These are phyloP conservation scores for Sipha flava DNA, from an alignment of 1,140 invertebrate genomes.

Conservation along the genomic window DNA sequence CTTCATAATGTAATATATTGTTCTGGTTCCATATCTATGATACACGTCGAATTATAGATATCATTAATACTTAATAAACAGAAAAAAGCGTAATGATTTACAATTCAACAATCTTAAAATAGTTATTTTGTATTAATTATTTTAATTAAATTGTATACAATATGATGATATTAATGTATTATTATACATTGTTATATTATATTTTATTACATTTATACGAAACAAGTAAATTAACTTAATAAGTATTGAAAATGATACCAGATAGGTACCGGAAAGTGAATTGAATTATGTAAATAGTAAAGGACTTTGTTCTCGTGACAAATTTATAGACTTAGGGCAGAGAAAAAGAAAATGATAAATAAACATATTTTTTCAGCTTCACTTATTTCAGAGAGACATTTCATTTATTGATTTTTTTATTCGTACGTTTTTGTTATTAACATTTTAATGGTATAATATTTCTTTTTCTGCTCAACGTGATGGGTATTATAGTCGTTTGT, in stretches of 20 bases:
- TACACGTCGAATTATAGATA: too few relatives aligned
- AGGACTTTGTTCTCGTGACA: not conserved
- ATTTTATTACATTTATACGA: too few relatives aligned
- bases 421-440: not conserved
- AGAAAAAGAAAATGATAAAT: not conserved
- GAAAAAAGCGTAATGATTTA: too few relatives aligned
- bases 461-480: not conserved
- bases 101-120: too few relatives aligned
- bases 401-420: not conserved
- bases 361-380: slow-evolving; percentile 9
- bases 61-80: too few relatives aligned
- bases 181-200: too few relatives aligned
- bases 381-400: not conserved
- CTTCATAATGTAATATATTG: too few relatives aligned
- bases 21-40: too few relatives aligned
- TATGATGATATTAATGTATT: too few relatives aligned
- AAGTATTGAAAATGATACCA: not conserved
- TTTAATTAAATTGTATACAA: too few relatives aligned
- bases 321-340: not conserved
- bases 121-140: too few relatives aligned
- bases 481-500: too few relatives aligned
- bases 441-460: not conserved
- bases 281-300: not conserved
- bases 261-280: not conserved
- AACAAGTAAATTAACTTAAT: not conserved